Conservation (phyloP, 2,888 invertebrate genomes). For the Plebejus melissa region DNA sequence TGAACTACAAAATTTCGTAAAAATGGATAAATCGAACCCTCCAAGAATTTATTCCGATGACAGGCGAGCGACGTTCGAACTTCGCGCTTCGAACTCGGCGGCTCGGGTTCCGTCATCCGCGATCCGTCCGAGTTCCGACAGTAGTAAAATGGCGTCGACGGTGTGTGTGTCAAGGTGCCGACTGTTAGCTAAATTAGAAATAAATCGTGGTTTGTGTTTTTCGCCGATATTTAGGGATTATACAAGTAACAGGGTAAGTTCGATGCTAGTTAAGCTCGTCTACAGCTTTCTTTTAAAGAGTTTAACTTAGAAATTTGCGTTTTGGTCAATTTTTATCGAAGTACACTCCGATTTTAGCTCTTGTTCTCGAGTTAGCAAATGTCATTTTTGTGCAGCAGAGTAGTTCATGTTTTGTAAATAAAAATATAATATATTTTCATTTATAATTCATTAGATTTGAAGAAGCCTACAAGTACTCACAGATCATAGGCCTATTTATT, state of each 20-base stretch:
- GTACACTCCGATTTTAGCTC: slow-evolving; percentile 53
- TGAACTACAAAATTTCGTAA: too few species aligned
- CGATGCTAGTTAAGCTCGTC: slow-evolving; percentile 40
- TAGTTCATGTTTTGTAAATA: slow-evolving; percentile 32
- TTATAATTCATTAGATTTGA: background rate
- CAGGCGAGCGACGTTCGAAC: background rate
- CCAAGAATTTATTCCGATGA: background rate
- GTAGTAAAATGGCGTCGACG: slow-evolving; percentile 81
- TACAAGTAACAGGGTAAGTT: slow-evolving; percentile 72
- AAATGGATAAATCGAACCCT: background rate
- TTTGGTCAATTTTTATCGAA: slow-evolving; percentile 53
- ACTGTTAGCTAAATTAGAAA: slow-evolving; percentile 80
- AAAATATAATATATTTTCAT: slow-evolving; percentile 45
- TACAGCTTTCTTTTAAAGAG: slow-evolving; percentile 40
- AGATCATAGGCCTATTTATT: background rate
- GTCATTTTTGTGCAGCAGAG: slow-evolving; percentile 50
- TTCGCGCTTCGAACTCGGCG: background rate
- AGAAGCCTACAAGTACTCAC: background rate
- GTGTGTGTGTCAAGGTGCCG: slow-evolving; percentile 80
- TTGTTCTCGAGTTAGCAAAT: slow-evolving; percentile 62
- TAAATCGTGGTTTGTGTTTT: slow-evolving; percentile 79
- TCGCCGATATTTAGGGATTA: slow-evolving; percentile 73
- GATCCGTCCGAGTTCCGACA: slow-evolving; percentile 29
- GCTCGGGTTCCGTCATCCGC: background rate
- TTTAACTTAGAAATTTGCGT: slow-evolving; percentile 59